Percentiles rank a stretch among this genome's conserved stretches.
phyloP scores from a whole-genome alignment of 1,140 invertebrate genomes.

The Carposina sasakii region DNA sequence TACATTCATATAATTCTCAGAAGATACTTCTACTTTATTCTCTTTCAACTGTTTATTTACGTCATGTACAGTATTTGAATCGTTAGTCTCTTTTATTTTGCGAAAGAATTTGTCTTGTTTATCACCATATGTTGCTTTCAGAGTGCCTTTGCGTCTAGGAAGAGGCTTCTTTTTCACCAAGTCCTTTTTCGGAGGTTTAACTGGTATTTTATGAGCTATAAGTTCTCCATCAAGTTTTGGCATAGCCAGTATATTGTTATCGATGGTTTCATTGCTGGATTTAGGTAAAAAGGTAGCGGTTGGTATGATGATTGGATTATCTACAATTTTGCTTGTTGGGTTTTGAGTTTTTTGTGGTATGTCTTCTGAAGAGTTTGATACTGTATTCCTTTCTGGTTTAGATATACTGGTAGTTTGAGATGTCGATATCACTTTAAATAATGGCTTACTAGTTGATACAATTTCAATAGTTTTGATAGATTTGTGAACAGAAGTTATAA shows the following conservation, averaged over 20 bases:
- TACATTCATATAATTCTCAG: too few species aligned
- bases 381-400: too few species aligned
- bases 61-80: too few species aligned
- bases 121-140: conserved; percentile 69
- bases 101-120: conserved; percentile 63
- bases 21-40: too few species aligned
- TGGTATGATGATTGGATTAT: conserved; percentile 44
- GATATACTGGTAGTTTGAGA: too few species aligned
- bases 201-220: conserved; percentile 41
- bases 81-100: conserved; percentile 32
- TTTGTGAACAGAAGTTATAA: too few species aligned
- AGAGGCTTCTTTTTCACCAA: conserved; percentile 57
- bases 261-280: conserved; percentile 26
- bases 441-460: too few species aligned
- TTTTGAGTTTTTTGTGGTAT: too few species aligned
- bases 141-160: conserved; percentile 63
- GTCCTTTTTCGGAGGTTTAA: conserved; percentile 37
- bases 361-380: too few species aligned
- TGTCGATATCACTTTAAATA: conserved; percentile 10
- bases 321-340: too few species aligned
- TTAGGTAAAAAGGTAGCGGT: conserved; percentile 33
- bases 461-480: conserved; percentile 15
- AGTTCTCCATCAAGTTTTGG: conserved; percentile 37
- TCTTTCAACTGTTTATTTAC: too few species aligned
- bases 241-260: conserved; percentile 43